phyloP scores from a whole-genome alignment of 2,113 vertebrate species.

The Corydoras maculifer region DNA sequence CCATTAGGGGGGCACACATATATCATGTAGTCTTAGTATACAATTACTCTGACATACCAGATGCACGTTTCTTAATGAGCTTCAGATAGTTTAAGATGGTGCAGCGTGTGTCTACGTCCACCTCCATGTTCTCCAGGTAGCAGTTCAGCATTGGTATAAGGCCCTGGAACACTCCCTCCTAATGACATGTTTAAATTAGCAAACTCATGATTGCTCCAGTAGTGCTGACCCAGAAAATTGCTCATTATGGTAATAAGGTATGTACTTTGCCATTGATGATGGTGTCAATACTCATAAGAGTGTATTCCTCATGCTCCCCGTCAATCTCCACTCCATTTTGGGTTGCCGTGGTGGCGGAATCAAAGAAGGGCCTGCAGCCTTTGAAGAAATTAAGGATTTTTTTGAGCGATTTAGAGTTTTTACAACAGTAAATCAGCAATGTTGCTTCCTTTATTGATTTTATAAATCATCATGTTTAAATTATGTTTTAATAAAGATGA shows the following conservation, averaged over 20 bases:
- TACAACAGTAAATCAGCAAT: background rate
- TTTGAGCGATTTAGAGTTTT: background rate
- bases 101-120: conserved; percentile 95
- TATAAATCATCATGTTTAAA: background rate
- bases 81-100: conserved; percentile 96
- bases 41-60: conserved; percentile 66
- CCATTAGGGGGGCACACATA: background rate
- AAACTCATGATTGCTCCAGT: too few species aligned
- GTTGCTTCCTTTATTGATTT: background rate
- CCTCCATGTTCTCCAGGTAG: conserved; percentile 98
- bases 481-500: too few species aligned
- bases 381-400: background rate
- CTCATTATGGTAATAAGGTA: background rate
- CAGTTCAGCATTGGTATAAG: conserved; percentile 94
- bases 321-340: conserved; percentile 68
- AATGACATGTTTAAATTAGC: conserved; percentile 15
- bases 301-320: conserved; percentile 72
- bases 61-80: conserved; percentile 95
- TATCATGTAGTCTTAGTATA: background rate
- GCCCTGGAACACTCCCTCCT: conserved; percentile 95
- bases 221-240: background rate
- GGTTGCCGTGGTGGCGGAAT: conserved; percentile 67
- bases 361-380: conserved; percentile 82
- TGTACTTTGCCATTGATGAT: conserved; percentile 96
- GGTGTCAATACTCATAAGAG: conserved; percentile 93